A percentile compares a stretch with the other conserved stretches of the same genome.
Evolutionary conservation across 1,140 invertebrate species (phyloP).

Genomic region (Drosophila tsacasi): DNA sequence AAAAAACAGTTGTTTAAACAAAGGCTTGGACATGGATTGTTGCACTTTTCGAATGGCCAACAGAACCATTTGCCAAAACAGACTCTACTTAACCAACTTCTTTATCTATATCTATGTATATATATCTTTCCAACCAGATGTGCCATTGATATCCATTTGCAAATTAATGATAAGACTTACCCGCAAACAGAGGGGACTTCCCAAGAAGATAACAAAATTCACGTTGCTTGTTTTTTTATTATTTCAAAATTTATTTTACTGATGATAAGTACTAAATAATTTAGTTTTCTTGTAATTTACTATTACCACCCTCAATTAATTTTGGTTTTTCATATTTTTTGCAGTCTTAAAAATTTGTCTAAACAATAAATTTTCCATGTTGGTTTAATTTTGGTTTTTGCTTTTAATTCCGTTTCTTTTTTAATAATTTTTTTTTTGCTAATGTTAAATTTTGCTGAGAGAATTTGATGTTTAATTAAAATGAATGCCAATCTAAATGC

Average conservation of each 20-base stretch:
- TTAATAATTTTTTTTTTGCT: constrained; percentile 32
- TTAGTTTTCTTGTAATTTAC: constrained; percentile 52
- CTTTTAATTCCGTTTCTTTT: constrained; percentile 16
- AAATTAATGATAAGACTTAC: neutral
- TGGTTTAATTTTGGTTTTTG: constrained; percentile 49
- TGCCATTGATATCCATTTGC: constrained; percentile 18
- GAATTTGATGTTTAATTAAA: constrained; percentile 54
- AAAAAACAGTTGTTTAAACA: constrained; percentile 65
- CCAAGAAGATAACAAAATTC: neutral
- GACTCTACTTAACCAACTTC: constrained; percentile 50
- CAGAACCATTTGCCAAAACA: constrained; percentile 66
- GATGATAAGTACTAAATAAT: constrained; percentile 81
- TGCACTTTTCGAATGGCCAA: constrained; percentile 46
- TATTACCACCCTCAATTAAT: constrained; percentile 82
- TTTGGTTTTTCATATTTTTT: constrained; percentile 63
- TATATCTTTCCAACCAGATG: constrained; percentile 21
- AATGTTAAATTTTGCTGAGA: constrained; percentile 71
- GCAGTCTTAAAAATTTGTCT: constrained; percentile 84
- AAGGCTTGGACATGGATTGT: constrained; percentile 50
- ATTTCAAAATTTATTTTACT: constrained; percentile 81
- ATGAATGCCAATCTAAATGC: constrained; percentile 59
- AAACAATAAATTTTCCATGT: constrained; percentile 81
- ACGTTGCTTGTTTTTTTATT: constrained; percentile 18
- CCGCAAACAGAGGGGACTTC: neutral
- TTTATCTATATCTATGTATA: neutral